Conservation (phyloP, 2,797 vertebrate species). For the Calcarius lapponicus region DNA sequence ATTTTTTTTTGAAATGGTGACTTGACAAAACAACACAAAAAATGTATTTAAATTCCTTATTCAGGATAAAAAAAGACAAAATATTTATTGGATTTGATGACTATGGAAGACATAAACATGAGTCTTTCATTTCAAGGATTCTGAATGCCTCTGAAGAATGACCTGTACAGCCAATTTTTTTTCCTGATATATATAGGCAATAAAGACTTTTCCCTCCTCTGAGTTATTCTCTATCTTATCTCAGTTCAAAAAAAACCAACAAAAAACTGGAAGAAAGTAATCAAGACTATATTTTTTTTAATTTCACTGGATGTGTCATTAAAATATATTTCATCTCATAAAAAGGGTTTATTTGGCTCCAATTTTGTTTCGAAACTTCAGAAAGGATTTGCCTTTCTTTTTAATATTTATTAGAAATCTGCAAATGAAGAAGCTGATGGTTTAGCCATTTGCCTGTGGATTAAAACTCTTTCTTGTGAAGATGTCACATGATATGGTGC, state of each 20-base stretch:
- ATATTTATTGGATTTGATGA: background rate
- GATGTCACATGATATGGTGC: background rate
- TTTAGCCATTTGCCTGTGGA: background rate
- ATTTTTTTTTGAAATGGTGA: background rate
- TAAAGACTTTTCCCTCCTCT: background rate
- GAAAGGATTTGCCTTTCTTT: background rate
- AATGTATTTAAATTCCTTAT: background rate
- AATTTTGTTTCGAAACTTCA: background rate
- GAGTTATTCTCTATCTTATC: background rate
- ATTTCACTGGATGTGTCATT: background rate
- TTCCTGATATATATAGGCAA: background rate
- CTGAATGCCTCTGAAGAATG: background rate
- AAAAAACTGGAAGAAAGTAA: background rate
- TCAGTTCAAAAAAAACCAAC: background rate
- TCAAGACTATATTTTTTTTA: background rate
- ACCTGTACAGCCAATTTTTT: background rate
- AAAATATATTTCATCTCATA: background rate
- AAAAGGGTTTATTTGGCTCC: background rate
- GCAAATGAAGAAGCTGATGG: background rate
- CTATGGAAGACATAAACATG: background rate
- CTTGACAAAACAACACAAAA: background rate
- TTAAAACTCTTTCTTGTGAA: background rate
- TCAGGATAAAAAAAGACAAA: background rate
- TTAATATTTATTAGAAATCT: background rate
- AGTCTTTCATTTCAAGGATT: background rate